Evolutionary conservation across 2,888 invertebrate species (phyloP).

Genomic region (Agrochola lychnidis): DNA sequence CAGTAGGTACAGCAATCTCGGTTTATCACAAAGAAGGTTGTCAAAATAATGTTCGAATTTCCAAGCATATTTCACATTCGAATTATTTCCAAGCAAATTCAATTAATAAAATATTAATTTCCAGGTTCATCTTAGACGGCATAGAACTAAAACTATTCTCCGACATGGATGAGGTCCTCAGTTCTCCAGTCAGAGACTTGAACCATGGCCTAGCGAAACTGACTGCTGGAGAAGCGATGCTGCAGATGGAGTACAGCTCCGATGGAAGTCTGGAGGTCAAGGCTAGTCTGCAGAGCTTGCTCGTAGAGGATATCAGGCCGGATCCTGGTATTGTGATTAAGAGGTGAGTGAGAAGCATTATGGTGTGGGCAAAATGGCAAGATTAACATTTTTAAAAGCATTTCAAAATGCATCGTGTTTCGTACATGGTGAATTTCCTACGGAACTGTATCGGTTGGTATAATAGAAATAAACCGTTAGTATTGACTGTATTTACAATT

Average conservation of each 20-base stretch:
- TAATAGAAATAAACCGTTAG: neutral
- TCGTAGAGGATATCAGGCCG: constrained; percentile 94
- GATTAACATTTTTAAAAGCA: neutral
- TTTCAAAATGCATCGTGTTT: neutral
- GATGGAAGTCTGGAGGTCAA: constrained; percentile 93
- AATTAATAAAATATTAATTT: neutral
- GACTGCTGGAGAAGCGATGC: constrained; percentile 92
- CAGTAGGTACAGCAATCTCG: no score
- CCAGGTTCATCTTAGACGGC: constrained; percentile 92
- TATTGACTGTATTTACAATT: no score
- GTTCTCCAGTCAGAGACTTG: constrained; percentile 93
- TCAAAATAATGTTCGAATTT: no score
- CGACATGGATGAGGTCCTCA: constrained; percentile 94
- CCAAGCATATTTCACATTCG: neutral
- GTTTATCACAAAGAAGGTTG: no score
- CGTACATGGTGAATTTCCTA: neutral
- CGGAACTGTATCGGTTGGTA: neutral
- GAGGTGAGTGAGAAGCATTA: constrained; percentile 83
- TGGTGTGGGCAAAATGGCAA: neutral
- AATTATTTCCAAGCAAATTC: neutral
- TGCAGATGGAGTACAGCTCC: constrained; percentile 92
- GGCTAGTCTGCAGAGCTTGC: constrained; percentile 92
- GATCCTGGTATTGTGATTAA: constrained; percentile 91
- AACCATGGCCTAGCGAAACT: constrained; percentile 93
- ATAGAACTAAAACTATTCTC: constrained; percentile 93